Base-by-base conservation (phyloP, 53 echinoderm and acorn worm genomes). In the Astropecten irregularis region DNA sequence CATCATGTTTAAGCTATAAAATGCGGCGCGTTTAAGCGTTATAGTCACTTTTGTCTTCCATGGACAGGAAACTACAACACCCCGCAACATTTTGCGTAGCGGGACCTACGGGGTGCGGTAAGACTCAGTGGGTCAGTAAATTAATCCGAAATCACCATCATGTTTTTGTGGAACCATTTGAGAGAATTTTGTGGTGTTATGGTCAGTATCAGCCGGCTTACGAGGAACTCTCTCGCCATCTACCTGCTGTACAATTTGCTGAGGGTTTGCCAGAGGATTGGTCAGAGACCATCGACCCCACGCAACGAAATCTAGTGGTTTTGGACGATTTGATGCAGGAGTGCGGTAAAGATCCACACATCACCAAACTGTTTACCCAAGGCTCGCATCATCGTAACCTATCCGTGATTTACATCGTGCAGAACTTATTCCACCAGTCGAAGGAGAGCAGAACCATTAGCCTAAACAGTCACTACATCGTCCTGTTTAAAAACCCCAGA, bases 301-400 rank as follows among this genome's bases (percentile, higher is more conserved):
- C 29, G 26, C 27, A 76, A 14, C n/a, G 30, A 23, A 88, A 87
- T 66, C 68, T 93, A 38, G 69, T 93, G 6, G 69, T 90, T 30
- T 47, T 93, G 1, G 93, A 93, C 27, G 90, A 93, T 71, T 39
- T 93, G 46, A 88, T 91, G 93, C 82, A 36, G 42, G 42, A 42
- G 42, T 42, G 42, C 42, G 42, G 42, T 11, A 11, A 42, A 6
- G 42, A 42, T 42, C 53, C 85, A 27, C 29, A 73, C 51, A 69
- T 95, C 23, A 69, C 77, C 1, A 82, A 88, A 49, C 71, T 94
- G 26, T 94, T 94, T 76, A 91, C 88, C 11, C 81, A 91, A 86
- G 91, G 81, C 1, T 89, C 89, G 77, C 91, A 95, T 61, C 89
- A 92, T 47, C 70, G 71, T 10, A 90, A 87, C 38, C 81, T 90